A percentile compares a stretch with the other conserved stretches of the same genome.
Conservation (phyloP, 1,140 invertebrate genomes). For the Parasteatoda tepidariorum region DNA sequence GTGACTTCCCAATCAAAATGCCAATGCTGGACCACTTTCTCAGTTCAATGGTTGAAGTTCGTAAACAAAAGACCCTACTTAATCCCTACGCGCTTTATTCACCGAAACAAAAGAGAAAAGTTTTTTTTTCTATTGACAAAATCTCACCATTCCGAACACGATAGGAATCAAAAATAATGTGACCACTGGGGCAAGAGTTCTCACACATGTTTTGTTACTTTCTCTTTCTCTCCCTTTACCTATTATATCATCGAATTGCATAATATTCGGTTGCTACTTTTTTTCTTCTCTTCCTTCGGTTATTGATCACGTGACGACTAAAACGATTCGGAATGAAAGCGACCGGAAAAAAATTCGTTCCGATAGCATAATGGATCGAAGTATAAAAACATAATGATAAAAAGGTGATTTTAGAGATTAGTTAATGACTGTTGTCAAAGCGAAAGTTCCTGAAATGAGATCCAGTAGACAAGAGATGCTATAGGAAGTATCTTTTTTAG, state of each 20-base stretch:
- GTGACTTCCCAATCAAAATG: slow-evolving; percentile 35
- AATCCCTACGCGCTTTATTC: slow-evolving; percentile 22
- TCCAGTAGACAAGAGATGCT: not conserved
- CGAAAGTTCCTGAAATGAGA: not conserved
- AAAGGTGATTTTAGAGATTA: not conserved
- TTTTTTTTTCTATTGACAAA: not conserved
- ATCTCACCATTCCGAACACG: slow-evolving; percentile 16
- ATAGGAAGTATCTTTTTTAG: slow-evolving; percentile 4
- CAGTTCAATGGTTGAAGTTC: slow-evolving; percentile 19
- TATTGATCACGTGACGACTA: not conserved
- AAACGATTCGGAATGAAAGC: not conserved
- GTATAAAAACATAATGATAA: not conserved
- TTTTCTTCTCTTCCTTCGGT: slow-evolving; percentile 9
- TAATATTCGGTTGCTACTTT: not conserved
- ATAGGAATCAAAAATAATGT: slow-evolving; percentile 47
- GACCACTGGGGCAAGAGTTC: slow-evolving; percentile 33
- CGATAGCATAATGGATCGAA: not conserved
- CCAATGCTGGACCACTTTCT: slow-evolving; percentile 42
- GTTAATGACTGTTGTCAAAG: not conserved
- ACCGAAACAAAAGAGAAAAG: slow-evolving; percentile 20
- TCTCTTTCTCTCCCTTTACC: not conserved
- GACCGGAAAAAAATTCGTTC: not conserved
- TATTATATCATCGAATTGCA: not conserved
- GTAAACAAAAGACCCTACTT: slow-evolving; percentile 24
- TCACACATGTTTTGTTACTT: slow-evolving; percentile 30